These are phyloP conservation scores for Neosilurus mollespiculum DNA, from an alignment of 2,797 vertebrate genomes.

Conservation along the genomic window DNA sequence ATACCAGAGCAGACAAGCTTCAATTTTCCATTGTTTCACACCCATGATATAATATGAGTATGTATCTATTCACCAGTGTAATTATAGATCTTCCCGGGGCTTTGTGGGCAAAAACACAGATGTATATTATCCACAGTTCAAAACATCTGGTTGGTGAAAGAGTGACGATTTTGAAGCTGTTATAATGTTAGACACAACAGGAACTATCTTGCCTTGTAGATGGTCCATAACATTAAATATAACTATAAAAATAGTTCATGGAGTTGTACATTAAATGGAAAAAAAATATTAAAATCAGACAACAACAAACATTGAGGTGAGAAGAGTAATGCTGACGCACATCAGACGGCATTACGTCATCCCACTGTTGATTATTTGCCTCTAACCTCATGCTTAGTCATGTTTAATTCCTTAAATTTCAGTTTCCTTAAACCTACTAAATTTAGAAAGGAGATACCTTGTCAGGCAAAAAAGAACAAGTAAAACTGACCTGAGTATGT, in stretches of 20 bases:
- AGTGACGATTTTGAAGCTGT: background rate
- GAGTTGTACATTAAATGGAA: background rate
- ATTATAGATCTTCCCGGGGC: background rate
- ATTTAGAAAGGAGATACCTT: background rate
- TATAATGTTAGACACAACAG: background rate
- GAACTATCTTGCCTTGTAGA: background rate
- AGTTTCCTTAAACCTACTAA: background rate
- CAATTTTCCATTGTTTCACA: background rate
- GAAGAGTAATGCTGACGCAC: background rate
- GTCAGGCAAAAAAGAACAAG: background rate
- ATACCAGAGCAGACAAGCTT: background rate
- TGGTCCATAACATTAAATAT: background rate
- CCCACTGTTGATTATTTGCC: background rate
- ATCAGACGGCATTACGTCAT: background rate
- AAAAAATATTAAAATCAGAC: background rate
- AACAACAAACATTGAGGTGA: background rate
- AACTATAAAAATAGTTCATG: background rate
- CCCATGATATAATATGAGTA: background rate
- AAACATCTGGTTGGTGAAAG: background rate
- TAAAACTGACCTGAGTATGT: conserved; percentile 82
- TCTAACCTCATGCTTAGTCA: background rate
- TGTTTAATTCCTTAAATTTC: background rate
- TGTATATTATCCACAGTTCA: background rate
- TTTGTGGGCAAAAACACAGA: background rate
- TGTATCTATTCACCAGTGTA: background rate